Conservation (phyloP, 1,140 invertebrate genomes). For the Aleiodes sp. region DNA sequence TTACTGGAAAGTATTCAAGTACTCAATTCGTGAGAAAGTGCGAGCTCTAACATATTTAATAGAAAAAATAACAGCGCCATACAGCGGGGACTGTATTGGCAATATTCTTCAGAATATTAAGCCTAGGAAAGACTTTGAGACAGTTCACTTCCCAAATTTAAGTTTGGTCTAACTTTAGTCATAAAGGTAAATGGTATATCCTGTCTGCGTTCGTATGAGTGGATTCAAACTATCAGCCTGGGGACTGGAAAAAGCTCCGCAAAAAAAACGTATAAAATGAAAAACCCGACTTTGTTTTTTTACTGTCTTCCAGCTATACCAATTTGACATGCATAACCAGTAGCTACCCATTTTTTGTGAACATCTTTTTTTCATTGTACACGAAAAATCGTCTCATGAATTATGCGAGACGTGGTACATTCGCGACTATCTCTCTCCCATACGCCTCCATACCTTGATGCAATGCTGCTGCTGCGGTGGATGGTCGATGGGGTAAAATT, state of each 20-base stretch:
- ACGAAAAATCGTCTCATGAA: constrained; percentile 11
- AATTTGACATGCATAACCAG: constrained; percentile 7
- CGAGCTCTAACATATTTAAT: too few relatives aligned
- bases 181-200: neutral
- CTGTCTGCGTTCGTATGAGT: neutral
- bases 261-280: neutral
- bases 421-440: neutral
- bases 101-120: neutral
- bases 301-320: neutral
- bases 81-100: neutral
- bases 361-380: neutral
- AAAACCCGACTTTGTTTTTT: neutral
- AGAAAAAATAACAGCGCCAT: neutral
- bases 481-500: constrained; percentile 35
- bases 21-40: too few relatives aligned
- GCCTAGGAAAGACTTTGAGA: neutral
- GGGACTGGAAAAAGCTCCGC: neutral
- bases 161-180: neutral
- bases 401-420: neutral
- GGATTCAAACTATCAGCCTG: neutral
- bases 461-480: constrained; percentile 26
- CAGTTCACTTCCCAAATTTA: neutral
- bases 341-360: neutral
- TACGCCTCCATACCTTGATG: constrained; percentile 11
- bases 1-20: too few relatives aligned